Evolutionary conservation across 2,113 vertebrate genomes (phyloP), one percentile per base, ranked within the genome.

Genomic region (Brevimyrus niger): DNA sequence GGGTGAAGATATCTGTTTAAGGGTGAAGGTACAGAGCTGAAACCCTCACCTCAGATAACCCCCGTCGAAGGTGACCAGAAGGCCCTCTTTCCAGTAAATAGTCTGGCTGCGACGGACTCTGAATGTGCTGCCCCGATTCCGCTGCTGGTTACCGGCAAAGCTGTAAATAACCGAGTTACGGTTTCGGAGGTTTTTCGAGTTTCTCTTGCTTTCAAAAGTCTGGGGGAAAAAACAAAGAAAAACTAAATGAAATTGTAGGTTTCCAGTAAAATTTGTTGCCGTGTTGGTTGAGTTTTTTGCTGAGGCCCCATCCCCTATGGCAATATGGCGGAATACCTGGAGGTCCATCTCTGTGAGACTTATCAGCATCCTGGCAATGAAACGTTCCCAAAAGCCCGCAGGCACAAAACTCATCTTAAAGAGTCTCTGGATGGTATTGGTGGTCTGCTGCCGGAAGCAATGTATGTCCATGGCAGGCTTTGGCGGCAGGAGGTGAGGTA

Each of bases 401-500:
- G 98, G 98, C 21, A 99, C 97, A 46, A 99, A 99, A 92, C 97
- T 99, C 98, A 99, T 99, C 96, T 99, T 98, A 90, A 99, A 97
- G 42, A 99, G 97, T 44, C 98, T 95, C 91, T 99, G 97, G 84
- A 99, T 96, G 15, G 96, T 97, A 95, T 98, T 98, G 90, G 94
- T 91, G 6, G 94, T 94, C 90, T 96, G 96, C 89, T 97, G 97
- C 65, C 94, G 95, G 90, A 98, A 93, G 90, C 96, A 89, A 0
- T 98, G 97, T 90, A 97, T 96, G 93, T 99, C 98, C 94, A 99
- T 93, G 1, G 97, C 97, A 0, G 98, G 98, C 88, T 98, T 99
- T 89, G 97, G 94, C 2, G 98, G 98, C 15, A 99, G 96, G 48
- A 99, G 97, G 91, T 99, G 98, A 17, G 98, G 98, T 80, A 99